Evolutionary conservation across 2,797 vertebrate species (phyloP).

Genomic region (Leptatherina wallacei): DNA sequence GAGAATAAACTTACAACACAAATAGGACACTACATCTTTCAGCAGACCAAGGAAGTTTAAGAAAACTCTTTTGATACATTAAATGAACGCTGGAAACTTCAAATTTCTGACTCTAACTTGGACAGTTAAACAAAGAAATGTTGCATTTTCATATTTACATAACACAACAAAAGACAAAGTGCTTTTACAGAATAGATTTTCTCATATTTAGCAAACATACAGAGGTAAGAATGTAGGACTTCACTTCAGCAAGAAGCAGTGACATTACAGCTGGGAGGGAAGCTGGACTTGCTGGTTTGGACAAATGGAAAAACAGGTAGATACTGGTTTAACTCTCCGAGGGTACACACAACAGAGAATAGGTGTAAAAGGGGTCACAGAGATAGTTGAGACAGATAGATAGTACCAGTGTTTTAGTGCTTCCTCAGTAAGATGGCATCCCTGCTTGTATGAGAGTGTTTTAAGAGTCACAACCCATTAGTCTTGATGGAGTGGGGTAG

Average conservation of each 20-base stretch:
- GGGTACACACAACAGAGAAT: slow-evolving; percentile 6
- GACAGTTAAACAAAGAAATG: not conserved
- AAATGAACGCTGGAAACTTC: not conserved
- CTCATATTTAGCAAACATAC: no score
- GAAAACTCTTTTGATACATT: not conserved
- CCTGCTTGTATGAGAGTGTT: slow-evolving; percentile 30
- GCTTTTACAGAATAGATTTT: not conserved
- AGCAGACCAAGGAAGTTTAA: not conserved
- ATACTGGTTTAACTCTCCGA: not conserved
- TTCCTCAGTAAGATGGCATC: slow-evolving; percentile 22
- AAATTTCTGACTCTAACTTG: not conserved
- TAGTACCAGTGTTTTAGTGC: slow-evolving; percentile 24
- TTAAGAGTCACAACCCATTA: slow-evolving; percentile 66
- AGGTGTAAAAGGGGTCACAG: slow-evolving; percentile 25
- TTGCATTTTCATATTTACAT: not conserved
- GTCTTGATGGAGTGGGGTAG: slow-evolving; percentile 56
- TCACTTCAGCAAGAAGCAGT: not conserved
- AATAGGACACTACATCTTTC: not conserved
- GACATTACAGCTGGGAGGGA: not conserved
- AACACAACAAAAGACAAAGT: not conserved
- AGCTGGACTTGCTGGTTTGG: not conserved
- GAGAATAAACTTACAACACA: not conserved
- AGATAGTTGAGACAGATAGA: slow-evolving; percentile 32
- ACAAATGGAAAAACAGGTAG: not conserved
- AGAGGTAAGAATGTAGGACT: no score